Conservation (phyloP, 2,888 invertebrate genomes). For the Prosopocoilus inquinatus region DNA sequence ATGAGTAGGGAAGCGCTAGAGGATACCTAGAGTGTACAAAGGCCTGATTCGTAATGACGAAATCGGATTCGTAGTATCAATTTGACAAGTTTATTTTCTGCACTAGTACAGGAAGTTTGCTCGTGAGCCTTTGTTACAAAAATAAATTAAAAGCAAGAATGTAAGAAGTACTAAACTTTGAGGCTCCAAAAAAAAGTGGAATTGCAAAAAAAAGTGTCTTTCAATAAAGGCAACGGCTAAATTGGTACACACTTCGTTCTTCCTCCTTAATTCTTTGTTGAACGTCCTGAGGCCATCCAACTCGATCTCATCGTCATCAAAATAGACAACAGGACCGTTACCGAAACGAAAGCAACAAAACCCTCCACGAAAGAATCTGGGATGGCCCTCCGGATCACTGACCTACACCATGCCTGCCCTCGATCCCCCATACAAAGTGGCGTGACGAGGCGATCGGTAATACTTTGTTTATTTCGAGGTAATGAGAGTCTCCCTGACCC, state of each 20-base stretch:
- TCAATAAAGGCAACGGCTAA: too few species aligned
- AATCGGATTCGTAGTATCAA: too few species aligned
- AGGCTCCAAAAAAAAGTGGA: too few species aligned
- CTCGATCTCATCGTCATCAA: constrained; percentile 24
- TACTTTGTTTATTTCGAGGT: constrained; percentile 18
- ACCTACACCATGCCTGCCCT: constrained; percentile 24
- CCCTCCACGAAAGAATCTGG: background rate
- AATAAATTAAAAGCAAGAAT: too few species aligned
- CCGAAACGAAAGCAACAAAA: constrained; percentile 14
- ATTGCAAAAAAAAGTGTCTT: too few species aligned
- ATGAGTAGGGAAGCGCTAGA: too few species aligned
- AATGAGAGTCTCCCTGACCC: constrained; percentile 22
- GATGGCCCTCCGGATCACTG: constrained; percentile 25
- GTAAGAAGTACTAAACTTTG: too few species aligned
- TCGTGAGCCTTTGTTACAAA: too few species aligned
- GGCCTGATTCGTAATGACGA: too few species aligned
- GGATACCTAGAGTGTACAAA: too few species aligned
- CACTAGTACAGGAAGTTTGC: too few species aligned
- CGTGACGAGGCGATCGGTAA: constrained; percentile 23
- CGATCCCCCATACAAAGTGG: constrained; percentile 21
- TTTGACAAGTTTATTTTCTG: too few species aligned
- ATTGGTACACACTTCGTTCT: background rate
- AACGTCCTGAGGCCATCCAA: constrained; percentile 20
- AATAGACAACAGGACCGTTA: constrained; percentile 22
- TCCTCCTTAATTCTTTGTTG: background rate